phyloP scores from a whole-genome alignment of 64 coral and sea anemone genomes.

The Hydrozoanthus tunicans region DNA sequence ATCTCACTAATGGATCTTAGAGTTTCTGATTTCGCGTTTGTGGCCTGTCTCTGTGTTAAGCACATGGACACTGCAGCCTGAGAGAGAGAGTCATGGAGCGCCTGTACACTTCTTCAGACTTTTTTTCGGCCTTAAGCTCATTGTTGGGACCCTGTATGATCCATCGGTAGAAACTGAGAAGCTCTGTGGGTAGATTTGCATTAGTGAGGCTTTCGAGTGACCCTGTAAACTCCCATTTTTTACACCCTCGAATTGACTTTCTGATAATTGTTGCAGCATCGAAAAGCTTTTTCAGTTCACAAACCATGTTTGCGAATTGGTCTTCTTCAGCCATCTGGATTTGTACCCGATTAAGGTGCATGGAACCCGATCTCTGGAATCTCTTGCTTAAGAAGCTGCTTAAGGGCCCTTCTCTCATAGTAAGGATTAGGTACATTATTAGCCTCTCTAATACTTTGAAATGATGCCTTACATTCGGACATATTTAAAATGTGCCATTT shows the following conservation, averaged over 20 bases:
- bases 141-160: conserved; percentile 51
- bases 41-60: conserved; percentile 47
- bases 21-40: conserved; percentile 54
- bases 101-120: conserved; percentile 59
- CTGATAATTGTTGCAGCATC: conserved; percentile 58
- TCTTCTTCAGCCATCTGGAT: conserved; percentile 51
- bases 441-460: conserved; percentile 6
- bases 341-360: conserved; percentile 31
- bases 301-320: conserved; percentile 30
- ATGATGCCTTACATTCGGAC: not conserved
- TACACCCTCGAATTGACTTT: conserved; percentile 60
- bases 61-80: conserved; percentile 64
- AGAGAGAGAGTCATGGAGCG: conserved; percentile 42
- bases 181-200: conserved; percentile 39
- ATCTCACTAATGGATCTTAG: conserved; percentile 5
- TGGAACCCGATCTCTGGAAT: not conserved
- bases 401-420: not conserved
- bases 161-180: conserved; percentile 44
- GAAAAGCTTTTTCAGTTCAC: conserved; percentile 68
- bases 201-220: conserved; percentile 56
- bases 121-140: conserved; percentile 35
- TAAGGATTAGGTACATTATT: not conserved
- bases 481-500: not conserved
- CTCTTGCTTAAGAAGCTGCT: not conserved
- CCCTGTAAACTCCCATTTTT: conserved; percentile 56